Percentiles rank a stretch among this genome's conserved stretches.
These are phyloP conservation scores for Nothobranchius kuhntae DNA, from an alignment of 2,113 vertebrate genomes.

Conservation along the genomic window DNA sequence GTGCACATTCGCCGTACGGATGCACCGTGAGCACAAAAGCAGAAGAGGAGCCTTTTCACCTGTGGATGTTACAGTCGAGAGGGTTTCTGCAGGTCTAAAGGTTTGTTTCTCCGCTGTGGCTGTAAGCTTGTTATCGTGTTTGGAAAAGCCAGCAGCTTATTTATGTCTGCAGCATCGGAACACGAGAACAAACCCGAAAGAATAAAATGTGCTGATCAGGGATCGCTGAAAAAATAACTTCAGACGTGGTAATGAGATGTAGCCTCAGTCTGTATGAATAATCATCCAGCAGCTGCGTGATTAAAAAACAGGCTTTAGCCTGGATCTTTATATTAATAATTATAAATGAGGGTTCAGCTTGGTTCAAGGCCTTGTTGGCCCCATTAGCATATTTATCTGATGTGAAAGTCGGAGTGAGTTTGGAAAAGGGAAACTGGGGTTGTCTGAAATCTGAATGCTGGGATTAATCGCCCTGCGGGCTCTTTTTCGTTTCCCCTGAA, in stretches of 20 bases:
- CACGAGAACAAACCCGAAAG: no score
- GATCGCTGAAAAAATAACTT: not conserved
- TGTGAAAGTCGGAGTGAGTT: slow-evolving; percentile 1
- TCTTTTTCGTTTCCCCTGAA: not conserved
- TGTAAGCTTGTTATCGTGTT: slow-evolving; percentile 8
- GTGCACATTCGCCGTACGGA: not conserved
- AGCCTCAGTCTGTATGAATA: no score
- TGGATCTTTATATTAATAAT: slow-evolving; percentile 7
- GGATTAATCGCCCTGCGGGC: slow-evolving; percentile 15
- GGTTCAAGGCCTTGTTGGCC: slow-evolving; percentile 13
- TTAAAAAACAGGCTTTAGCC: not conserved
- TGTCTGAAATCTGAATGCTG: not conserved
- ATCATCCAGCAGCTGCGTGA: no score
- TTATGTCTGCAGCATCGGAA: not conserved
- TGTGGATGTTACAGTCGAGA: no score
- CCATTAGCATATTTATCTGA: slow-evolving; percentile 31
- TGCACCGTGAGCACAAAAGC: slow-evolving; percentile 1
- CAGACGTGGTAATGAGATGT: not conserved
- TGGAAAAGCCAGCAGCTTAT: not conserved
- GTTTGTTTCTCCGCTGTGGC: not conserved
- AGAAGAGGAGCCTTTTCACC: not conserved
- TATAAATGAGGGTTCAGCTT: slow-evolving; percentile 7
- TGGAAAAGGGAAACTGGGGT: slow-evolving; percentile 26
- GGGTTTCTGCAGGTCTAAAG: not conserved
- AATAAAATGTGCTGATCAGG: no score